phyloP scores from a whole-genome alignment of 2,113 vertebrate species.

The Rhea pennata region DNA sequence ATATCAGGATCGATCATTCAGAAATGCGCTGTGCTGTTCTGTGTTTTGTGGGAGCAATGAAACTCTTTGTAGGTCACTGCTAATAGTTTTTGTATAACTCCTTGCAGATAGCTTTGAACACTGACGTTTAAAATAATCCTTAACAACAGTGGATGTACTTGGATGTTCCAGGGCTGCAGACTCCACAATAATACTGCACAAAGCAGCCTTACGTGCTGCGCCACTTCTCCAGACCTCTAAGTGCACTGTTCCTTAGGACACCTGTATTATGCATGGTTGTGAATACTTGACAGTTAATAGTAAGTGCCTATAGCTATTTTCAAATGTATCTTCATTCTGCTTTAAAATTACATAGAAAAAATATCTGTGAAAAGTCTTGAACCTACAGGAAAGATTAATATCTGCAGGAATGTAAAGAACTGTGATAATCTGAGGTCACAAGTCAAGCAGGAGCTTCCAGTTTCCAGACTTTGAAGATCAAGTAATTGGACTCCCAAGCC shows the following conservation, averaged over 20 bases:
- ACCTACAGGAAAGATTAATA: fast-evolving
- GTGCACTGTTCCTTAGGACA: not conserved
- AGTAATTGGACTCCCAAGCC: not conserved
- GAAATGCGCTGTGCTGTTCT: fast-evolving
- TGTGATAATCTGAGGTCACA: not conserved
- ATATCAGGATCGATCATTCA: not conserved
- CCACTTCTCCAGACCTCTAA: not conserved
- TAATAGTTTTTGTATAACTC: not conserved
- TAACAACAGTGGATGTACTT: fast-evolving
- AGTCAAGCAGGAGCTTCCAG: fast-evolving
- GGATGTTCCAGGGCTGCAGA: not conserved
- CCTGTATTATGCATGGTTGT: fast-evolving
- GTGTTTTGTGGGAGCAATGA: not conserved
- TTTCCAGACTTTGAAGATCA: not conserved
- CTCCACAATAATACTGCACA: not conserved
- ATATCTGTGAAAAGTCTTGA: not conserved
- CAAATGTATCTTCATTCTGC: fast-evolving
- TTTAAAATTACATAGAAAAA: no score
- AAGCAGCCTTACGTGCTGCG: not conserved
- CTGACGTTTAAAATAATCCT: not conserved
- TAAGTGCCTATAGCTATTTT: fast-evolving
- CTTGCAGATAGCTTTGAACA: not conserved
- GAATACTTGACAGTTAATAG: not conserved
- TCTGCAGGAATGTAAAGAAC: fast-evolving
- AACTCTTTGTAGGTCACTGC: not conserved